A percentile compares a stretch with the other conserved stretches of the same genome.
Evolutionary conservation across 2,113 vertebrate genomes (phyloP).

Genomic region (Ardeotis arabs): DNA sequence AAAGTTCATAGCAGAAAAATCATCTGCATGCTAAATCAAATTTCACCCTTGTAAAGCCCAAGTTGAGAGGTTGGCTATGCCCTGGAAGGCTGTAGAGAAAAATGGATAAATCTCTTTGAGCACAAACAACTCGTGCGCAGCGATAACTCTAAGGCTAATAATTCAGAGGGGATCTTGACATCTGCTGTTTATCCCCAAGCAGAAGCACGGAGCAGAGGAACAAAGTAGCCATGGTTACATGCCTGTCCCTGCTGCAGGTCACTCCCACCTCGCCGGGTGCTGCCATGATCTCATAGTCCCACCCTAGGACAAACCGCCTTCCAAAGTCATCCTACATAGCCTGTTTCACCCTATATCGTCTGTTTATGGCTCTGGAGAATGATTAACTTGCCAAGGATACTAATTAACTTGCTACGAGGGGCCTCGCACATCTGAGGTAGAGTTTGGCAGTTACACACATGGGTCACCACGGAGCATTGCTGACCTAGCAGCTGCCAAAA

Average conservation of each 20-base stretch:
- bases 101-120: background rate
- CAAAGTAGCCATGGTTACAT: constrained; percentile 54
- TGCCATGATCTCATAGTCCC: background rate
- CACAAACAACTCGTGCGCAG: background rate
- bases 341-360: background rate
- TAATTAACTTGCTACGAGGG: background rate
- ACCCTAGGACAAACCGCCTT: background rate
- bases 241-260: background rate
- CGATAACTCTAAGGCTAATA: background rate
- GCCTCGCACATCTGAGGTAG: background rate
- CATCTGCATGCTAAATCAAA: background rate
- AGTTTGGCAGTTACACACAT: accelerated
- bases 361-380: background rate
- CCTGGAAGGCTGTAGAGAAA: background rate
- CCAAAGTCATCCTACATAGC: background rate
- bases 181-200: constrained; percentile 47
- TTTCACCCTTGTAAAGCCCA: background rate
- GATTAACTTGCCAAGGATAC: background rate
- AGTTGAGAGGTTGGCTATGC: background rate
- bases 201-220: background rate
- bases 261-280: background rate
- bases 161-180: constrained; percentile 19
- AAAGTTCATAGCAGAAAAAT: background rate
- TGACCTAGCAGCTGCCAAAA: background rate
- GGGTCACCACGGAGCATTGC: background rate